Percentiles rank a stretch among this genome's conserved stretches.
Evolutionary conservation across 2,888 invertebrate genomes (phyloP).

Genomic region (Mycalesis mineus): DNA sequence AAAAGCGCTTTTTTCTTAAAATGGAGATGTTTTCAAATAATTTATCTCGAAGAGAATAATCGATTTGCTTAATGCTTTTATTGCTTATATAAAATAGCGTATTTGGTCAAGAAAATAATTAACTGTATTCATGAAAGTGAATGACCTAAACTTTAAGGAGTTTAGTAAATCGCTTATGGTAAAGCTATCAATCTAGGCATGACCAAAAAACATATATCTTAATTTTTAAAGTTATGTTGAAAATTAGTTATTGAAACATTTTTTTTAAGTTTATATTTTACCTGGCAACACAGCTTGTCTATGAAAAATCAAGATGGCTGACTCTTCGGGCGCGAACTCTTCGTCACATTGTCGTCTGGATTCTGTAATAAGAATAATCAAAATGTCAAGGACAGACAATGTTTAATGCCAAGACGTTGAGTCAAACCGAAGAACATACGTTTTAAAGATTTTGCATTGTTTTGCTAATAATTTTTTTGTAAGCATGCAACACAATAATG

Average conservation of each 20-base stretch:
- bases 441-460: no score
- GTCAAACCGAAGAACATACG: no score
- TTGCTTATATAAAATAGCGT: background rate
- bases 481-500: no score
- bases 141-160: background rate
- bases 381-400: no score
- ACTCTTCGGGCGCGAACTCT: slow-evolving; percentile 41
- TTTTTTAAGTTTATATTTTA: background rate
- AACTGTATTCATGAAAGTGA: background rate
- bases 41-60: no score
- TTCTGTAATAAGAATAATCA: slow-evolving; percentile 58
- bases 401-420: no score
- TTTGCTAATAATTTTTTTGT: no score
- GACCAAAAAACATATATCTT: background rate
- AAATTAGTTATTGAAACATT: no score
- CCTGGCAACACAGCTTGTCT: slow-evolving; percentile 11
- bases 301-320: slow-evolving; percentile 48
- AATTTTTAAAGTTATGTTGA: background rate
- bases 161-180: background rate
- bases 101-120: background rate
- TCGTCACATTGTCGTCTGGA: slow-evolving; percentile 65
- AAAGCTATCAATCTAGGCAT: background rate
- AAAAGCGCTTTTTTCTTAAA: no score
- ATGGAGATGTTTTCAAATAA: no score
- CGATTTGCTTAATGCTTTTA: no score